Percentiles rank a stretch among this genome's conserved stretches.
Conservation (phyloP, 2,797 vertebrate genomes). For the Parauchenoglanis punctatus region DNA sequence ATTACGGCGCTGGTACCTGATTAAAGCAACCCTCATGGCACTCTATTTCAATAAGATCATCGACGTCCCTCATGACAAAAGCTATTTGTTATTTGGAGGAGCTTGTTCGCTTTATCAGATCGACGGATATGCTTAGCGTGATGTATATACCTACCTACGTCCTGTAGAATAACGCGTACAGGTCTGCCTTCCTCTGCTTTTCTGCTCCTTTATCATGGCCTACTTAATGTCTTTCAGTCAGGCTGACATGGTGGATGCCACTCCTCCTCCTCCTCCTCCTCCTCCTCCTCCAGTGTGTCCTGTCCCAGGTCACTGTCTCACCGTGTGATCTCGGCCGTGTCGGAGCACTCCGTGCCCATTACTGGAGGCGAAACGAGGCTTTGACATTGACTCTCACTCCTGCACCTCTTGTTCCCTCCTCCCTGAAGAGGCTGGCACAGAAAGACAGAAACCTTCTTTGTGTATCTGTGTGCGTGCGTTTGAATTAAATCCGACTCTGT, state of each 20-base stretch:
- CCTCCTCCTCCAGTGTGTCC: conserved; percentile 39
- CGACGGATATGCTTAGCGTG: conserved; percentile 33
- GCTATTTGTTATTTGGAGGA: conserved; percentile 48
- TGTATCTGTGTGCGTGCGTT: conserved; percentile 30
- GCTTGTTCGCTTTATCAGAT: conserved; percentile 34
- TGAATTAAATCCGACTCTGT: conserved; percentile 52
- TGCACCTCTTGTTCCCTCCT: conserved; percentile 32
- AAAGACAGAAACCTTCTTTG: conserved; percentile 30
- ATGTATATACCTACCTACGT: conserved; percentile 44
- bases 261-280: conserved; percentile 37
- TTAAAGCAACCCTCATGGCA: conserved; percentile 42
- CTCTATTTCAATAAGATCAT: conserved; percentile 33
- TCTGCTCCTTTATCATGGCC: conserved; percentile 65
- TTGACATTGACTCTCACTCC: conserved; percentile 55
- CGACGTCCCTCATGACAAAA: conserved; percentile 31
- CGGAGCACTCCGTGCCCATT: conserved; percentile 52
- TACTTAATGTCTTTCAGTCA: conserved; percentile 61
- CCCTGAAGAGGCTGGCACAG: conserved; percentile 41
- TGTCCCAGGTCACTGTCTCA: conserved; percentile 69
- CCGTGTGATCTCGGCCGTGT: conserved; percentile 70
- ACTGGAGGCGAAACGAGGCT: conserved; percentile 45
- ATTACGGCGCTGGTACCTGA: conserved; percentile 39
- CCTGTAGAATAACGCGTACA: not conserved
- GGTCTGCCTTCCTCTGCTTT: conserved; percentile 31
- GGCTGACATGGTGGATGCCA: conserved; percentile 35